phyloP scores from a whole-genome alignment of 2,888 invertebrate genomes.

The Cosmopolites sordidus region DNA sequence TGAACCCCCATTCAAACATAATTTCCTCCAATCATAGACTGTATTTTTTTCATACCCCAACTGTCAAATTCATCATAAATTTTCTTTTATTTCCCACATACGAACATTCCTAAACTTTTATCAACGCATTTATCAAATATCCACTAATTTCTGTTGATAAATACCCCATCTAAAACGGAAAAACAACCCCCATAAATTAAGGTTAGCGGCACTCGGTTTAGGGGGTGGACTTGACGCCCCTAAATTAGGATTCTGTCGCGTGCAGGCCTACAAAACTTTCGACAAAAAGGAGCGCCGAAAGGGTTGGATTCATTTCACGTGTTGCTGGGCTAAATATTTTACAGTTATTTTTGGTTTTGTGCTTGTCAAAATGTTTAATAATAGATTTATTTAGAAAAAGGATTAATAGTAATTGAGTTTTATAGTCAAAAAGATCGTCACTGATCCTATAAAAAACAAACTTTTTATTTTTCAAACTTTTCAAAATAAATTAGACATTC shows the following conservation, averaged over 20 bases:
- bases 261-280: conserved; percentile 15
- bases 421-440: too few relatives aligned
- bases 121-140: conserved; percentile 13
- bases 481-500: too few relatives aligned
- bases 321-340: neutral
- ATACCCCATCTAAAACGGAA: conserved; percentile 8
- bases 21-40: neutral
- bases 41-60: neutral
- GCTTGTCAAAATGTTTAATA: too few relatives aligned
- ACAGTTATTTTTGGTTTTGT: too few relatives aligned
- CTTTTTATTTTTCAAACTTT: too few relatives aligned
- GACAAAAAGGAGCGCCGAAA: neutral
- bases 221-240: conserved; percentile 23
- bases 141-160: conserved; percentile 16
- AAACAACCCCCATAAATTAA: conserved; percentile 19
- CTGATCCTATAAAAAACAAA: too few relatives aligned
- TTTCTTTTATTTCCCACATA: conserved; percentile 1
- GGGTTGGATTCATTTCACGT: neutral
- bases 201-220: conserved; percentile 13
- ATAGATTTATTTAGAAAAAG: too few relatives aligned
- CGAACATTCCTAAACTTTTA: conserved; percentile 11
- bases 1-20: neutral
- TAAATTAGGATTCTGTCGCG: conserved; percentile 21
- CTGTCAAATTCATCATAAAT: neutral
- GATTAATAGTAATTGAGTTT: too few relatives aligned